These are phyloP conservation scores for Torymus auratus DNA, from an alignment of 2,888 invertebrate genomes.

Conservation along the genomic window DNA sequence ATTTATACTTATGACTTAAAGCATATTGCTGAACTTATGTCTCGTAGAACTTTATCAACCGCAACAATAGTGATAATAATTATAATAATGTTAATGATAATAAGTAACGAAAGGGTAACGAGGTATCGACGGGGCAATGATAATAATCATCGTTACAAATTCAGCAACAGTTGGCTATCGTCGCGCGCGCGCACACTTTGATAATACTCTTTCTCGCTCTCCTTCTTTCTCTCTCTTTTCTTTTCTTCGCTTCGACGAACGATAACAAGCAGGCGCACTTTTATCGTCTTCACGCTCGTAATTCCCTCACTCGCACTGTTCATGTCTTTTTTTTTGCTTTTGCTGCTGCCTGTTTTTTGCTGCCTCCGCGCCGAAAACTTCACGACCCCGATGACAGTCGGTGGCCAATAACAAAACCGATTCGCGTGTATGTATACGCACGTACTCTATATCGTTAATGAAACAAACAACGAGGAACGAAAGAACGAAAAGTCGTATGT, in stretches of 20 bases:
- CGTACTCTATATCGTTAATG: background rate
- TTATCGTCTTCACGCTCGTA: slow-evolving; percentile 32
- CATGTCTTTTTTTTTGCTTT: background rate
- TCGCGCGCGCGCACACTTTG: slow-evolving; percentile 30
- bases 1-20: slow-evolving; percentile 75
- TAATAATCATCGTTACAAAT: slow-evolving; percentile 52
- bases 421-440: background rate
- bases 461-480: slow-evolving; percentile 29
- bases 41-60: slow-evolving; percentile 75
- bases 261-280: slow-evolving; percentile 40
- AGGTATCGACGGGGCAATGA: slow-evolving; percentile 36
- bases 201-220: slow-evolving; percentile 26
- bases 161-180: slow-evolving; percentile 51
- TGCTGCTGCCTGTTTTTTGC: background rate
- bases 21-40: slow-evolving; percentile 75
- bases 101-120: slow-evolving; percentile 52
- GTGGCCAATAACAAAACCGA: slow-evolving; percentile 27
- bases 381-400: slow-evolving; percentile 2
- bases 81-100: slow-evolving; percentile 59
- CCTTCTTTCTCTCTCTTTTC: background rate
- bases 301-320: background rate
- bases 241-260: slow-evolving; percentile 28
- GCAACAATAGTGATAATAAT: slow-evolving; percentile 70
- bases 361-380: slow-evolving; percentile 3
- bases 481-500: slow-evolving; percentile 27